Evolutionary conservation across 2,888 invertebrate species (phyloP).

Genomic region (Operophtera brumata): DNA sequence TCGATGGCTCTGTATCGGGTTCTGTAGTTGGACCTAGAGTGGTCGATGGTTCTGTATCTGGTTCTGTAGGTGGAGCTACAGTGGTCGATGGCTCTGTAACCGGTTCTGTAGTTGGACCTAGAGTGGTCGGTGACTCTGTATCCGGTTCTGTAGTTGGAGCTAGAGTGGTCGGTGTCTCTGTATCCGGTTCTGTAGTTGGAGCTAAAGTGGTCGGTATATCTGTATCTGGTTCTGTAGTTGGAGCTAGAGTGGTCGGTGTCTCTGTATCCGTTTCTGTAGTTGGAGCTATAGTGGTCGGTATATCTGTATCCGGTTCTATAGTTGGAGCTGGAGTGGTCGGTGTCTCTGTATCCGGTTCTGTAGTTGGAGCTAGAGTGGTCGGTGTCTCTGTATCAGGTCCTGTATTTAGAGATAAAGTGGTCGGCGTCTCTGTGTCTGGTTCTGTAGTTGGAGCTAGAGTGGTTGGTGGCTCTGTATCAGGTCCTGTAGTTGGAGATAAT

Average conservation of each 20-base stretch:
- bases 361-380: constrained; percentile 13
- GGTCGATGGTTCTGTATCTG: constrained; percentile 8
- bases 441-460: constrained; percentile 6
- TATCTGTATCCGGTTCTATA: constrained; percentile 8
- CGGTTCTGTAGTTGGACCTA: constrained; percentile 7
- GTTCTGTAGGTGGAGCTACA: not conserved
- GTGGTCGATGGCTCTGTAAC: constrained; percentile 3
- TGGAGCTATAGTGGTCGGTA: not conserved
- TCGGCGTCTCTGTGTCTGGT: constrained; percentile 9
- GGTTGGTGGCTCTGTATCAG: not conserved
- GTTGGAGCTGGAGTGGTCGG: constrained; percentile 7
- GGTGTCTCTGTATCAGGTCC: constrained; percentile 2
- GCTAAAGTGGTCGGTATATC: not conserved
- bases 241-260: constrained; percentile 6
- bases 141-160: constrained; percentile 4
- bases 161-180: constrained; percentile 1
- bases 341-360: not conserved
- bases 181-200: constrained; percentile 11
- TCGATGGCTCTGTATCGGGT: not conserved
- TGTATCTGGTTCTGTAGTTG: constrained; percentile 12
- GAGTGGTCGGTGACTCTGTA: not conserved
- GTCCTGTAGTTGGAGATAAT: not conserved
- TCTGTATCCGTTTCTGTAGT: constrained; percentile 10
- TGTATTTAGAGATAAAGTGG: constrained; percentile 2
- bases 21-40: constrained; percentile 9